Evolutionary conservation across 2,113 vertebrate genomes (phyloP).

Genomic region (Illadopsis cleaveri): DNA sequence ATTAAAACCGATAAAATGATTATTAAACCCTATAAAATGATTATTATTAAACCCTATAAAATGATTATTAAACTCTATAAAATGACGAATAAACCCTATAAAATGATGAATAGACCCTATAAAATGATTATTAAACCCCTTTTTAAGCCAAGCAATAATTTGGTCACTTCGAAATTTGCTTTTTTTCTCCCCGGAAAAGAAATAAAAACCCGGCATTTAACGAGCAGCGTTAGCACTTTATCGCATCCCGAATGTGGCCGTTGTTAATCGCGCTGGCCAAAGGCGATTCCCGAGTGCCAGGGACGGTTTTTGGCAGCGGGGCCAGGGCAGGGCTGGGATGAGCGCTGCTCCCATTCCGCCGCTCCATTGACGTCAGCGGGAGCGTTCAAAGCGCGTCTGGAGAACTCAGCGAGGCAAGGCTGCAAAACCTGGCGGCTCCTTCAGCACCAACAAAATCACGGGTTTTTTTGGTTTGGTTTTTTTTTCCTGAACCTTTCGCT

Average conservation of each 20-base stretch:
- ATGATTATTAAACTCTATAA: neutral
- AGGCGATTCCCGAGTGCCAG: neutral
- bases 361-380: conserved; percentile 77
- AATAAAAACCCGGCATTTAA: neutral
- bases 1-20: too few species aligned
- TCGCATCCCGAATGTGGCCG: fast-evolving
- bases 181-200: too few species aligned
- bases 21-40: too few species aligned
- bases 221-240: neutral
- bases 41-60: neutral
- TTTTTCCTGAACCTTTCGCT: neutral
- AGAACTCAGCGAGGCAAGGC: conserved; percentile 26
- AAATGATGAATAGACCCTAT: too few species aligned
- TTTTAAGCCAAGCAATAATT: neutral
- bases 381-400: conserved; percentile 60
- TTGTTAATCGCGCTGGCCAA: fast-evolving
- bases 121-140: neutral
- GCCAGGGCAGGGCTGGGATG: neutral
- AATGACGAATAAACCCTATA: too few species aligned
- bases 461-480: too few species aligned
- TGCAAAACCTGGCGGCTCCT: neutral
- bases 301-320: neutral
- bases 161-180: neutral
- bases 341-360: conserved; percentile 65
- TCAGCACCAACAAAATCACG: neutral